Evolutionary conservation across 2,797 vertebrate genomes (phyloP).

Genomic region (Tragelaphus eurycerus): DNA sequence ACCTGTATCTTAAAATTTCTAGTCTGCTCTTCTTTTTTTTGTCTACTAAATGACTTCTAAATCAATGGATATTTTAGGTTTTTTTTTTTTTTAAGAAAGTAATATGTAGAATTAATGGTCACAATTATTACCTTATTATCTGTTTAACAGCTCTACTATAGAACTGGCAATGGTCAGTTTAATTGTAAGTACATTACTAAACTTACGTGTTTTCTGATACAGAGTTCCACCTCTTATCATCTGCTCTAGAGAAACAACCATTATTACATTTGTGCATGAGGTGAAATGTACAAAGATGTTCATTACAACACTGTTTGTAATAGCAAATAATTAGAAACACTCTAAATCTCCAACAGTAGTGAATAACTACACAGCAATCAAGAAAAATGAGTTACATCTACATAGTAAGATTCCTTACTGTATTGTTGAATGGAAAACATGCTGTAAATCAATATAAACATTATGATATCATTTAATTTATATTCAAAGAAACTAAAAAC

Average conservation of each 20-base stretch:
- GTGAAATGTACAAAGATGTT: not conserved
- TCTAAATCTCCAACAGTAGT: not conserved
- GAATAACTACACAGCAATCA: not conserved
- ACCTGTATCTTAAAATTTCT: not conserved
- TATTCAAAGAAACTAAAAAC: slow-evolving; percentile 34
- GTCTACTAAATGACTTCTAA: not conserved
- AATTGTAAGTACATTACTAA: not conserved
- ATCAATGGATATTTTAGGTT: not conserved
- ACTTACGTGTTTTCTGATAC: slow-evolving; percentile 4
- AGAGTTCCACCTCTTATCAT: not conserved
- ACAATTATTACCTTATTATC: not conserved
- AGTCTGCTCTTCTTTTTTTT: not conserved
- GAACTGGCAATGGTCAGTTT: not conserved
- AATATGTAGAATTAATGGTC: not conserved
- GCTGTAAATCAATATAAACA: not conserved
- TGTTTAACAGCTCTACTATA: not conserved
- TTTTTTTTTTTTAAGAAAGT: not conserved
- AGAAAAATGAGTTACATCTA: not conserved
- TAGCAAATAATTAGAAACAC: not conserved
- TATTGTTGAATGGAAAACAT: not conserved
- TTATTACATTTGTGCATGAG: not conserved
- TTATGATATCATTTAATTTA: not conserved
- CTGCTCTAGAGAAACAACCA: not conserved
- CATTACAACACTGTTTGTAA: not conserved
- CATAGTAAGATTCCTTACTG: not conserved